Evolutionary conservation across 2,888 invertebrate genomes (phyloP).

Genomic region (Rhagophthalmus giganteus): DNA sequence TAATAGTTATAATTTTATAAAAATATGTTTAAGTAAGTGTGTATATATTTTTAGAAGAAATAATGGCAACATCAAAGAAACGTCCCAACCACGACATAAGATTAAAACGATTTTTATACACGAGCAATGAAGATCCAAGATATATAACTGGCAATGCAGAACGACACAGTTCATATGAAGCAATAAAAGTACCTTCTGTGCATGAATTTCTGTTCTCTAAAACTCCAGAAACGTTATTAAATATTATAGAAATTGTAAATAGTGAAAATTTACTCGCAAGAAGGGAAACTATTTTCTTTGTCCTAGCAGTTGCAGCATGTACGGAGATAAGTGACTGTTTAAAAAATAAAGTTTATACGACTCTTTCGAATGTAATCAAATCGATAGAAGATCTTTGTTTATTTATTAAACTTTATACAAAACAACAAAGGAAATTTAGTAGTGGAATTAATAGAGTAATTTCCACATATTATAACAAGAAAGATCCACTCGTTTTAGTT

Average conservation of each 20-base stretch:
- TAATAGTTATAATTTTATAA: no score
- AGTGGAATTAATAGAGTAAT: conserved; percentile 59
- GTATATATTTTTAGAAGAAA: no score
- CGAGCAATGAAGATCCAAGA: conserved; percentile 36
- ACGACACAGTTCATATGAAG: conserved; percentile 32
- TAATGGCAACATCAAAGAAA: conserved; percentile 4
- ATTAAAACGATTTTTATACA: conserved; percentile 45
- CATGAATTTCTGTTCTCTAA: conserved; percentile 17
- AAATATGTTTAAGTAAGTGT: no score
- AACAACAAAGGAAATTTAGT: conserved; percentile 35
- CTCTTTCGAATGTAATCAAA: conserved; percentile 58
- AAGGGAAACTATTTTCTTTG: conserved; percentile 40
- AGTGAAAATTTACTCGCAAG: conserved; percentile 39
- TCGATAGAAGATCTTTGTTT: conserved; percentile 59
- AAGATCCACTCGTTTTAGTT: conserved; percentile 64
- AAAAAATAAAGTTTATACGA: conserved; percentile 31
- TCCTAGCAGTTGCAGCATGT: conserved; percentile 36
- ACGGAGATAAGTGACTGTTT: neutral
- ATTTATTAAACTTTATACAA: conserved; percentile 45
- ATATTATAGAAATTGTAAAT: conserved; percentile 36
- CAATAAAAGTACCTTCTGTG: conserved; percentile 21
- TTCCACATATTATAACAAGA: conserved; percentile 66
- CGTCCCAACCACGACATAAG: conserved; percentile 33
- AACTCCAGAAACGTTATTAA: conserved; percentile 30
- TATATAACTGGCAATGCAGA: conserved; percentile 45